These are phyloP conservation scores for Catocala nupta DNA, from an alignment of 2,888 invertebrate species.

Conservation along the genomic window DNA sequence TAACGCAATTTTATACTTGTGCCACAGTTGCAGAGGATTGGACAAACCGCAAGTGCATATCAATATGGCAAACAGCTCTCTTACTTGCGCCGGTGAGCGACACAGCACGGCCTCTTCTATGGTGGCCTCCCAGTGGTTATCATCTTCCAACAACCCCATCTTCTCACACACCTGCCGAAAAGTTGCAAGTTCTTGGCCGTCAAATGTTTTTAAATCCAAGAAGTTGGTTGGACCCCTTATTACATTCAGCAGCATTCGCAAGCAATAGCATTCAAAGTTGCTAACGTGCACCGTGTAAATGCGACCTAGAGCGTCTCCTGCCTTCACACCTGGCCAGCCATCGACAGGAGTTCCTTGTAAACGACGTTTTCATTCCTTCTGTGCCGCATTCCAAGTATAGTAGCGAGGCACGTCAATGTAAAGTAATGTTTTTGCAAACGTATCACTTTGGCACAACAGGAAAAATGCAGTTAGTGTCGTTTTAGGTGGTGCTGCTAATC, in stretches of 20 bases:
- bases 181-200: slow-evolving; percentile 31
- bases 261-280: slow-evolving; percentile 46
- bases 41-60: slow-evolving; percentile 37
- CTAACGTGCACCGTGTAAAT: slow-evolving; percentile 48
- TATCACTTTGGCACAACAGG: slow-evolving; percentile 55
- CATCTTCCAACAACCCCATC: slow-evolving; percentile 60
- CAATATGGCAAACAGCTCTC: slow-evolving; percentile 16
- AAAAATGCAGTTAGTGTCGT: slow-evolving; percentile 62
- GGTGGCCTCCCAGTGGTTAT: slow-evolving; percentile 36
- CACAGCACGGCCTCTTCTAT: slow-evolving; percentile 51
- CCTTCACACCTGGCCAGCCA: slow-evolving; percentile 37
- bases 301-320: slow-evolving; percentile 42
- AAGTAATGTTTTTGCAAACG: slow-evolving; percentile 64
- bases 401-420: slow-evolving; percentile 22
- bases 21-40: slow-evolving; percentile 32
- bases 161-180: slow-evolving; percentile 56
- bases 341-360: slow-evolving; percentile 45
- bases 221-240: slow-evolving; percentile 39
- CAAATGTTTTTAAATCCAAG: slow-evolving; percentile 38
- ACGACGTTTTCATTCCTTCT: slow-evolving; percentile 43
- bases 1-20: slow-evolving; percentile 17
- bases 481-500: slow-evolving; percentile 42
- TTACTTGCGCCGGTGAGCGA: slow-evolving; percentile 22
- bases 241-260: slow-evolving; percentile 42
- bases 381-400: too few species aligned